Base-by-base conservation (phyloP, 2,888 invertebrate genomes). In the Lasioglossum figueresi region DNA sequence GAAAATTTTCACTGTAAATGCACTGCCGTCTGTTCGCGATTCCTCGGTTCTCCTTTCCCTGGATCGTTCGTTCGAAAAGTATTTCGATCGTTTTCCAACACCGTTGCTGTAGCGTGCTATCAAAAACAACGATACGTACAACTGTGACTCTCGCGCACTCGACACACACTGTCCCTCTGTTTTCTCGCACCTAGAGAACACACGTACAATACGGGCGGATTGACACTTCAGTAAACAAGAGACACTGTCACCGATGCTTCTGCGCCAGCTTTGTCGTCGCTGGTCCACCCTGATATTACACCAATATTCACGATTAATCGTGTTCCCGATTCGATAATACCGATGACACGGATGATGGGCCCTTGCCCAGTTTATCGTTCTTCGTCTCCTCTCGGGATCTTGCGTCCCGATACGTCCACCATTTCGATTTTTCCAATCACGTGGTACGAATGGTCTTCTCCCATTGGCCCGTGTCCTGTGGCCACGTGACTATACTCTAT, bases 321-420 rank as follows among this genome's bases (percentile, higher is more conserved):
- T 81, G 76, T 77, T 85, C 88, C 79, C 83, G 80, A 70, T 83
- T 83, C 88, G 88, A 91, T 89, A 88, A 88, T 86, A 90, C 87
- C 89, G 88, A 87, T 87, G 87, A 90, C 91, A 91, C 92, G 89
- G 89, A 85, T 91, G 85, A 91, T 85, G 88, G 91, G 87, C 90
- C 91, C 92, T 91, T 90, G 91, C 90, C 92, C 92, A 93, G 90
- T 92, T 92, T 93, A 93, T 93, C 93, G 93, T 93, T 93, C 93
- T 94, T 94, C 93, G 93, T 92, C 92, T 92, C 91, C 90, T 91
- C 91, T 91, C 93, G 91, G 91, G 92, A 93, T 93, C 93, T 93
- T 94, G 94, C 94, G 92, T 93, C 94, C 93, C 93, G 92, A 93
- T 93, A 93, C 93, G 93, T 93, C 94, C 94, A 91, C 94, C 94